Conservation (phyloP, 2,113 vertebrate genomes). For the Indicator indicator region DNA sequence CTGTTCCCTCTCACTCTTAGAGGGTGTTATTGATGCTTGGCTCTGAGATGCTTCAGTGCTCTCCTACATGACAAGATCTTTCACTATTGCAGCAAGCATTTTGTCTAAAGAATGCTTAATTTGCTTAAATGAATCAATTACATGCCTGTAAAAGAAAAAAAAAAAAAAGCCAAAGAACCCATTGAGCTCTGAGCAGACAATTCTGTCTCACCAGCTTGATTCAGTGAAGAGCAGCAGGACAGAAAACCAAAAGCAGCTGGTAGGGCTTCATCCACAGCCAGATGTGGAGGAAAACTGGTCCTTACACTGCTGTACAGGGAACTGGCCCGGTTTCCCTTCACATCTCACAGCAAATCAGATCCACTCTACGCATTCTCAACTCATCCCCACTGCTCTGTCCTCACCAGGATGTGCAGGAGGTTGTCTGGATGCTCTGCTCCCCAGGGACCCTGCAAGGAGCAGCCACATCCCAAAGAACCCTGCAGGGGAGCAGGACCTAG, state of each 20-base stretch:
- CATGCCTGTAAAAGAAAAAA: background rate
- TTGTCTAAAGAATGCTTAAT: background rate
- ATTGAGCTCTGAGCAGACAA: background rate
- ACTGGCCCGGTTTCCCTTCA: constrained; percentile 5
- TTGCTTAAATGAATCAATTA: constrained; percentile 18
- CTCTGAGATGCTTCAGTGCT: background rate
- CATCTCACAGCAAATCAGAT: constrained; percentile 4
- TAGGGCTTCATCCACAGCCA: constrained; percentile 56
- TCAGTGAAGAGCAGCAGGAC: background rate
- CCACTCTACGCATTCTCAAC: constrained; percentile 48
- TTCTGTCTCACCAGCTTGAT: background rate
- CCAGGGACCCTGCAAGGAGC: constrained; percentile 55
- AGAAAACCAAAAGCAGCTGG: constrained; percentile 39
- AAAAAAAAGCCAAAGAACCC: background rate
- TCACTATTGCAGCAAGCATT: background rate
- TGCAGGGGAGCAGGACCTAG: background rate
- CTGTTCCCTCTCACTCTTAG: background rate
- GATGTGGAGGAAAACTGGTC: constrained; percentile 18
- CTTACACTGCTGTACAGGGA: constrained; percentile 69
- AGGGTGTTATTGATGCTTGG: background rate
- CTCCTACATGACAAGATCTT: background rate
- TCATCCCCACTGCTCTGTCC: constrained; percentile 43
- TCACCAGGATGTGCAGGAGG: constrained; percentile 43
- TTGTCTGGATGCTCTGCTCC: constrained; percentile 36
- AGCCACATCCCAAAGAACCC: constrained; percentile 34